Evolutionary conservation across 2,113 vertebrate species (phyloP).

Genomic region (Gymnorhina tibicen): DNA sequence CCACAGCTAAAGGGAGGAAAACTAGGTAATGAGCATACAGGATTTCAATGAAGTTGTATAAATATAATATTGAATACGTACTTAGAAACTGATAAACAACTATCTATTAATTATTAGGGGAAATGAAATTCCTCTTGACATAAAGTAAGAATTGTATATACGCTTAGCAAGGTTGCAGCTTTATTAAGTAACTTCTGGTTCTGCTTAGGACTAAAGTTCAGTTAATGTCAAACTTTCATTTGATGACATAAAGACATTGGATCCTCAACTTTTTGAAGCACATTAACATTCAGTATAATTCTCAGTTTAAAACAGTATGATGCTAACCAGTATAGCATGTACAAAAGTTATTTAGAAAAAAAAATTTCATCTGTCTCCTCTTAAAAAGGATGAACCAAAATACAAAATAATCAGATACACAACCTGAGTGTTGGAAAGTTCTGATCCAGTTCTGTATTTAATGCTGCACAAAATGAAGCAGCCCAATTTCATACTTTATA

Average conservation of each 20-base stretch:
- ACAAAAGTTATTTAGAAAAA: not conserved
- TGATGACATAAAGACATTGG: not conserved
- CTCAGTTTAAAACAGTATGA: not conserved
- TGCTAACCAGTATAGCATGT: not conserved
- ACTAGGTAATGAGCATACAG: not conserved
- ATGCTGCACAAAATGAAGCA: not conserved
- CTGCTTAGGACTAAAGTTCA: not conserved
- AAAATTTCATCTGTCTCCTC: rapidly evolving
- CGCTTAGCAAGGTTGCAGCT: not conserved
- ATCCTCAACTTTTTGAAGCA: not conserved
- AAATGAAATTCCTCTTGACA: not conserved
- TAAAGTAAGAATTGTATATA: not conserved
- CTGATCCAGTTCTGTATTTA: not conserved
- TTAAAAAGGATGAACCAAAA: not conserved
- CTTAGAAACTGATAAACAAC: not conserved
- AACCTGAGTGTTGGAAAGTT: not conserved
- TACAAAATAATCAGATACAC: not conserved
- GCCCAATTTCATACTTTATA: not conserved
- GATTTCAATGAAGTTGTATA: not conserved
- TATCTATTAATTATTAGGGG: not conserved
- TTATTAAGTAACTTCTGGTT: not conserved
- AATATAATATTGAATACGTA: not conserved
- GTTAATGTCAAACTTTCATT: not conserved
- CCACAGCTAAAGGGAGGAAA: not conserved
- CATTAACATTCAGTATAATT: not conserved